These are phyloP conservation scores for Australoheros facetus DNA, from an alignment of 2,797 vertebrate species.

Conservation along the genomic window DNA sequence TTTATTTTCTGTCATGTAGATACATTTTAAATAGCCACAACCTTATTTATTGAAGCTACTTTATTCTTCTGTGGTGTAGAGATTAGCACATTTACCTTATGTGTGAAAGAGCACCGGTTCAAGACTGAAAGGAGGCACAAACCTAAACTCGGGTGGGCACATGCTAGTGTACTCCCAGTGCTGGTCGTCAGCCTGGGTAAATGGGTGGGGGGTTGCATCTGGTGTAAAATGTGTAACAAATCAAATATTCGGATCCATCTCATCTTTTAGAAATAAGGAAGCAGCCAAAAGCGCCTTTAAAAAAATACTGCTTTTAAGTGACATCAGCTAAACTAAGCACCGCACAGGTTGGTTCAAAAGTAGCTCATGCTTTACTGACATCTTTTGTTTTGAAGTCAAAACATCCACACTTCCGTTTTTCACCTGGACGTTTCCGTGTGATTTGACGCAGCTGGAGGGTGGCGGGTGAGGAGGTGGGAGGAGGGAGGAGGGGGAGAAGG, in stretches of 20 bases:
- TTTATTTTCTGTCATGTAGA: neutral
- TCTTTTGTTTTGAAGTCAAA: constrained; percentile 56
- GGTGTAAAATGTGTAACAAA: neutral
- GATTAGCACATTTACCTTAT: neutral
- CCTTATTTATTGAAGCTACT: neutral
- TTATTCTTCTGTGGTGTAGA: accelerated
- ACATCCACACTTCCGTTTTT: neutral
- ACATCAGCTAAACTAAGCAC: neutral
- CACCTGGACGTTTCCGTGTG: neutral
- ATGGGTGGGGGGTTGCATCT: neutral
- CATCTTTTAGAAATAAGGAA: neutral
- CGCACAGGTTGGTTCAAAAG: neutral
- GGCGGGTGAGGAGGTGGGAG: neutral
- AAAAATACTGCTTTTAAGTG: neutral
- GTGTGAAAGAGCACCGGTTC: neutral
- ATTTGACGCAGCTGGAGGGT: constrained; percentile 39
- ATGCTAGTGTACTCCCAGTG: neutral
- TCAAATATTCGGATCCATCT: neutral
- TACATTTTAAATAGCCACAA: neutral
- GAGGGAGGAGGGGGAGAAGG: constrained; percentile 9
- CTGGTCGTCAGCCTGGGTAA: neutral
- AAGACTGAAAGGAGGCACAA: too few species aligned
- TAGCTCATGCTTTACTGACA: too few species aligned
- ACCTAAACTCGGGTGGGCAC: neutral
- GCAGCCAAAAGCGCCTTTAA: neutral